Conservation (phyloP, 2,888 invertebrate genomes). For the Athripsodes cinereus region DNA sequence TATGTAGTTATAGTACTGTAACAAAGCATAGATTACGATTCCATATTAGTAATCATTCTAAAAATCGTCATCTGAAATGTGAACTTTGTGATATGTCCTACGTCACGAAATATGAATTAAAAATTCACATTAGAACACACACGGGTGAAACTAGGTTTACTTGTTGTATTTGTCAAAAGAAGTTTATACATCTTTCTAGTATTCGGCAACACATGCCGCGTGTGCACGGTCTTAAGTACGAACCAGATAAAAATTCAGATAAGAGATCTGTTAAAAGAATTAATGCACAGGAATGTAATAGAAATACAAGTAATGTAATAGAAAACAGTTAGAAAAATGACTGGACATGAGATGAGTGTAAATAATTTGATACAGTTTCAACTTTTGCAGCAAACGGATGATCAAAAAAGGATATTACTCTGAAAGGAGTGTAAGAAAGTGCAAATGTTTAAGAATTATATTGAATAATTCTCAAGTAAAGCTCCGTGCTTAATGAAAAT, state of each 20-base stretch:
- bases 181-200: conserved; percentile 42
- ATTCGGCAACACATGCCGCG: conserved; percentile 45
- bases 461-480: too few relatives aligned
- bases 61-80: conserved; percentile 42
- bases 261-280: conserved; percentile 15
- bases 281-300: too few relatives aligned
- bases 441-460: too few relatives aligned
- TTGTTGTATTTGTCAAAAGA: conserved; percentile 40
- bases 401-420: too few relatives aligned
- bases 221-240: conserved; percentile 41
- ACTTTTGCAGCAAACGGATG: too few relatives aligned
- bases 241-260: conserved; percentile 38
- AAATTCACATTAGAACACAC: conserved; percentile 40
- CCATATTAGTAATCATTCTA: conserved; percentile 43
- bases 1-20: conserved; percentile 40
- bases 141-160: conserved; percentile 42
- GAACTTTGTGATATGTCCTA: conserved; percentile 37
- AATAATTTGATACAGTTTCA: too few relatives aligned
- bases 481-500: too few relatives aligned
- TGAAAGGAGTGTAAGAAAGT: too few relatives aligned
- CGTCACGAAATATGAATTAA: conserved; percentile 40
- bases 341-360: too few relatives aligned
- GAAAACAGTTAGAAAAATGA: too few relatives aligned
- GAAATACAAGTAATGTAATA: too few relatives aligned
- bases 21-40: conserved; percentile 34